A percentile compares a stretch with the other conserved stretches of the same genome.
phyloP scores from a whole-genome alignment of 2,797 vertebrate species.

The Champsocephalus esox region DNA sequence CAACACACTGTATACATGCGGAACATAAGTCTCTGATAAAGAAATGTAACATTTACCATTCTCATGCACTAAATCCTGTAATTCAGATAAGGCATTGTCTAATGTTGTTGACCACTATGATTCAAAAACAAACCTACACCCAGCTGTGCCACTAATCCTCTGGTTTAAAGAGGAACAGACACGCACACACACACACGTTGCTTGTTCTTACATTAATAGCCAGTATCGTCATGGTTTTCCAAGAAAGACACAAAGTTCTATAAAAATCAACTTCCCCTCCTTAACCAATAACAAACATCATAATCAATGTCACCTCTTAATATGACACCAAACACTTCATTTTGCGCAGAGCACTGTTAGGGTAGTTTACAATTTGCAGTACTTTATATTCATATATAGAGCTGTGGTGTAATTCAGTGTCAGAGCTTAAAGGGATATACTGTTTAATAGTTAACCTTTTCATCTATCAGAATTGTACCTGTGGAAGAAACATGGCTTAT shows the following conservation, averaged over 20 bases:
- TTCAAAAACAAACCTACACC: too few species aligned
- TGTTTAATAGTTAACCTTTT: not conserved
- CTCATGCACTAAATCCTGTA: not conserved
- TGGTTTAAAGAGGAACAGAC: constrained; percentile 4
- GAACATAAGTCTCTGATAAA: not conserved
- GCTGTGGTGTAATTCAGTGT: not conserved
- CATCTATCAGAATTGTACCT: not conserved
- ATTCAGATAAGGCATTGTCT: too few species aligned
- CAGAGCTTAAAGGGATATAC: not conserved
- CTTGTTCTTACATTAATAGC: not conserved
- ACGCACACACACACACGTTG: not conserved
- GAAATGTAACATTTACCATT: not conserved
- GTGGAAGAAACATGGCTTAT: not conserved
- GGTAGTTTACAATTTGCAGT: not conserved
- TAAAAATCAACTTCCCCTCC: not conserved
- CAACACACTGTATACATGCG: not conserved
- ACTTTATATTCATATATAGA: not conserved
- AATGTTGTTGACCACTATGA: too few species aligned
- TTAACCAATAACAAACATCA: not conserved
- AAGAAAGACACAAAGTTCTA: not conserved
- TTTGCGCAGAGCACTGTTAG: not conserved
- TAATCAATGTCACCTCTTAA: not conserved
- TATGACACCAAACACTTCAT: not conserved
- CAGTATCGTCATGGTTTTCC: not conserved
- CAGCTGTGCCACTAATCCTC: constrained; percentile 11